Evolutionary conservation across 2,797 vertebrate species (phyloP), one percentile per base, ranked within the genome.

Genomic region (Catamblyrhynchus diadema): DNA sequence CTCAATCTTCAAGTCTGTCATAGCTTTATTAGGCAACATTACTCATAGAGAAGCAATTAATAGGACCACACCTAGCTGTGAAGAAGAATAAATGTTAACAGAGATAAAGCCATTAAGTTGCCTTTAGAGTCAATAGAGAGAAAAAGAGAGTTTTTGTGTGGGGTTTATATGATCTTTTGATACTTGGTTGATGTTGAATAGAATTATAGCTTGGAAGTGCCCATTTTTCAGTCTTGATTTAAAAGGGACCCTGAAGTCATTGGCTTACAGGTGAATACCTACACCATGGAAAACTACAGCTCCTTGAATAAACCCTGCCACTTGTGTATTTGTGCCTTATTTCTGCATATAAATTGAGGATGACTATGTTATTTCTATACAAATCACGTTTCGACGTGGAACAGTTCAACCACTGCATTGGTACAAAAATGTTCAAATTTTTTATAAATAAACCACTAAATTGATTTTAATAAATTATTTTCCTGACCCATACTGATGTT

Each of bases 401-500:
- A 69, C 15, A 48, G 7, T 56, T 89, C 24, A 72, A 45, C 16
- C 2, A 42, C 10, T 64, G 32, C 2, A 11, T 6, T 75, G 15
- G 2, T 67, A 64, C 4, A 24, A 78, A 30, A 2, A 37, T 17
- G 10, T 7, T 42, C 7, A 51, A 15, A 11, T 47, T 87, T 93
- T 67, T 12, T 56, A 64, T 18, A 73, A 87, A 80, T 32, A 77
- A 47, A 59, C 16, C 6, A 27, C 1, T 47, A 54, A 72, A 70
- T 66, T 20, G 5, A 61, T 50, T 85, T 75, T 23, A 65, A 60
- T n/a, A 22, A 39, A 28, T 53, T 79, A 16, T 53, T 89, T 91
- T 59, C 21, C 21, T 37, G 12, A 54, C 1, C 4, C 3, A 23
- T 47, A 24, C 2, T 24, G 8, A 0, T 1, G 1, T 42, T 51